Evolutionary conservation across 2,888 invertebrate species (phyloP), one percentile per base, ranked within the genome.

Genomic region (Adela reaumurella): DNA sequence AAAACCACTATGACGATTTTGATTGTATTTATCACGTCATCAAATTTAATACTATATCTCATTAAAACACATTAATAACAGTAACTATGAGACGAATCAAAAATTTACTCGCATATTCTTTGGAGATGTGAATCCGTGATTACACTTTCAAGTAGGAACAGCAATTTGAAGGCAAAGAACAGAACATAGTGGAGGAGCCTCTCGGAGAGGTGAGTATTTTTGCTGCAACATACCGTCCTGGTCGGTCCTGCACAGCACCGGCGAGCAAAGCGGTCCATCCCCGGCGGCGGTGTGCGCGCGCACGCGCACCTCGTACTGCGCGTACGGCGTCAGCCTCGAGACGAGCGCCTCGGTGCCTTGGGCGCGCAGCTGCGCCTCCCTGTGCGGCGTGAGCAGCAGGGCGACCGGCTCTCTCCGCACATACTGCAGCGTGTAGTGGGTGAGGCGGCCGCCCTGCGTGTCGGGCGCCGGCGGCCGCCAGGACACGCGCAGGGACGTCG

Each of bases 271-370:
- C 17, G 89, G 84, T 0, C 94, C 94, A 60, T 94, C 93, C 1
- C 94, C 94, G 3, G 89, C 90, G 20, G 88, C 85, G 3, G 93
- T 94, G 63, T 88, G 92, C 10, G 93, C 93, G 58, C 91, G 71
- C 3, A 92, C 89, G 61, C 90, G 83, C 54, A 94, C 83, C 54
- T 92, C 92, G 68, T 94, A 94, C 71, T 94, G 94, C 18, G 92
- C 90, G 62, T 86, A 92, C 57, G 92, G 88, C 57, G 88, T 85
- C 52, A 94, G 69, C 6, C 89, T 87, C 56, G 90, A 89, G 52
- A 92, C 76, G 59, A 88, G 89, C 28, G 90, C 86, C 63, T 91
- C 90, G 59, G 87, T 83, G 55, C 87, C 82, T 84, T 84, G 49
- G 89, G 52, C 88, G 82, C 16, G 90, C 90, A 18, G 86, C 85